Evolutionary conservation across 2,113 vertebrate genomes (phyloP), one percentile per base, ranked within the genome.

Genomic region (Syrrhaptes paradoxus): DNA sequence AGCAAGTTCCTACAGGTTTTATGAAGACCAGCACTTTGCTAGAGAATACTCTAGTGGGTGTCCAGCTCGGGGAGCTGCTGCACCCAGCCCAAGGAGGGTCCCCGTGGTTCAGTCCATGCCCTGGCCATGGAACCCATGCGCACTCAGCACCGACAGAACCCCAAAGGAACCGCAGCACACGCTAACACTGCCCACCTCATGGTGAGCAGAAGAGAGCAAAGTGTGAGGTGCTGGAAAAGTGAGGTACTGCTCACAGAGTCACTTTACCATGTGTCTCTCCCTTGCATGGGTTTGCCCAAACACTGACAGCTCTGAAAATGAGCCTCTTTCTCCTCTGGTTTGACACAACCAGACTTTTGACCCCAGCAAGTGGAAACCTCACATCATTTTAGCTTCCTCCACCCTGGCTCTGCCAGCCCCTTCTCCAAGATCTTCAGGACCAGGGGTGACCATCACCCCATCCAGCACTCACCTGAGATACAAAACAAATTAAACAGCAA

Each of bases 171-270:
- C 59, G 43, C 0, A 1, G 46, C n/a, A 74, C 28, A n/a, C 1
- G 1, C 12, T 41, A 74, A 62, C 1, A 0, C 10, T 31, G 36
- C n/a, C 14, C 55, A 58, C 38, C 32, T 51, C 4, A 0, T 22
- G 38, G 68, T 0, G 1, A 85, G 22, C 55, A 89, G 55, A 89
- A 73, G 41, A 54, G 10, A 89, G 28, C 15, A 84, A 96, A 66
- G n/a, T n/a, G n/a, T n/a, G n/a, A n/a, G n/a, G n/a, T n/a, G n/a
- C n/a, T n/a, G n/a, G n/a, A n/a, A n/a, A n/a, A n/a, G n/a, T n/a
- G n/a, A 26, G 20, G 26, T 25, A 25, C n/a, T 45, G 41, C 24
- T 78, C 63, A 36, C 29, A 41, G 32, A 73, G 59, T 12, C 28
- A 57, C 45, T 83, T 87, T 32, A 34, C 34, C 38, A 63, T 1